Evolutionary conservation across 64 coral and sea anemone species (phyloP), one percentile per base, ranked within the genome.

Genomic region (Cladopsammia gracilis): DNA sequence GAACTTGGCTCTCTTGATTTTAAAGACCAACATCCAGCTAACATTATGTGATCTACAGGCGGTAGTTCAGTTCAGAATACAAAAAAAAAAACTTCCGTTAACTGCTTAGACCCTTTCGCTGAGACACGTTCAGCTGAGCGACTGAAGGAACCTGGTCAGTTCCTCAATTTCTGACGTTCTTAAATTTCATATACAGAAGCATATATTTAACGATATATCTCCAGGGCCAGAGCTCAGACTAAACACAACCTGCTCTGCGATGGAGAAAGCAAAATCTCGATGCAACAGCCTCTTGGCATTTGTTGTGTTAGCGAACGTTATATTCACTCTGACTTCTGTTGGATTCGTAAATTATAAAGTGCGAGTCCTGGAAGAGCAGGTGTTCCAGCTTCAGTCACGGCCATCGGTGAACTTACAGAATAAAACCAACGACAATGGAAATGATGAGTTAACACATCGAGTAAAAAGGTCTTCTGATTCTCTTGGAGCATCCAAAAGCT

Each of bases 281-380:
- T 48, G 50, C 1, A 83, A 58, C 19, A 57, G 18, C 60, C 34
- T 91, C 42, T 12, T 91, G 58, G 53, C 69, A 23, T 22, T 91
- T 46, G 89, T 13, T 5, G 13, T 91, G 45, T 73, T 83, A 24
- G 46, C 74, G 0, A 91, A 91, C 19, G 16, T 91, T 19, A 23
- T 69, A 12, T 9, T 91, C 2, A 83, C 64, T 46, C 20, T 83
- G 6, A 15, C 47, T 0, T 67, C 78, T 9, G 67, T 91, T n/a
- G 89, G 89, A 14, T 83, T 70, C n/a, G 43, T 83, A 10, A 82
- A 71, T 45, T 83, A 91, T 48, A 91, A 91, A 71, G 69, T 83
- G 4, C 53, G 71, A 67, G 45, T 48, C 2, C 42, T 91, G 46
- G 89, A 83, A 7, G 67, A 83, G 12, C 77, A 81, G 10, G 71